Evolutionary conservation across 1,140 invertebrate species (phyloP), one percentile per base, ranked within the genome.

Genomic region (Halesus radiatus): DNA sequence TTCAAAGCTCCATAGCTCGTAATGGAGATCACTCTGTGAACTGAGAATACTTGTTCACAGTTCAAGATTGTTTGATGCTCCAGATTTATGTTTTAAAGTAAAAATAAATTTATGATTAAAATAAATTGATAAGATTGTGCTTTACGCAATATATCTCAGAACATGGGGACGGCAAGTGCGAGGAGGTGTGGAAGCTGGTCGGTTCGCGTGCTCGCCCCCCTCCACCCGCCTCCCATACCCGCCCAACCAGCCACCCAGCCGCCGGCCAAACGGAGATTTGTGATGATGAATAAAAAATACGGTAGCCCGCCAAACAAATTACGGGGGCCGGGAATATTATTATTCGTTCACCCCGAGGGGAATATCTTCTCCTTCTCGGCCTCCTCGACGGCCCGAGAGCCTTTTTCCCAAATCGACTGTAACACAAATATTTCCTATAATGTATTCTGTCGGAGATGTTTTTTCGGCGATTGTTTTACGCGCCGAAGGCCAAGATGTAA

Each of bases 271-370:
- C 54, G 56, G 60, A 76, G 60, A 77, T 77, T 77, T 77, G 75
- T 62, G 75, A 52, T 77, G 74, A 74, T 60, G 74, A 62, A 76
- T 68, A 70, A 78, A 78, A 56, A 78, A 78, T 79, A 79, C 78
- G 68, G 78, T 72, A 79, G 78, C 78, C 78, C 54, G 73, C 77
- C 68, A 76, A 80, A 73, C 74, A 76, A 82, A 79, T 72, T 76
- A 82, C 78, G 81, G 81, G 76, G 78, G 77, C 78, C 81, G 78
- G 76, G 76, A 76, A 75, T 79, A 56, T 76, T 62, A 82, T 82
- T 74, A 82, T 78, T 73, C 75, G 13, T 78, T 62, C 74, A 70
- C 75, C 75, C 76, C 56, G 66, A 50, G 70, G 76, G 72, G 76
- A 78, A 81, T 78, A 81, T 68, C 50, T 3, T 32, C n/a, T n/a